These are phyloP conservation scores for Hyalella azteca DNA, from an alignment of 2,888 invertebrate species.

Conservation along the genomic window DNA sequence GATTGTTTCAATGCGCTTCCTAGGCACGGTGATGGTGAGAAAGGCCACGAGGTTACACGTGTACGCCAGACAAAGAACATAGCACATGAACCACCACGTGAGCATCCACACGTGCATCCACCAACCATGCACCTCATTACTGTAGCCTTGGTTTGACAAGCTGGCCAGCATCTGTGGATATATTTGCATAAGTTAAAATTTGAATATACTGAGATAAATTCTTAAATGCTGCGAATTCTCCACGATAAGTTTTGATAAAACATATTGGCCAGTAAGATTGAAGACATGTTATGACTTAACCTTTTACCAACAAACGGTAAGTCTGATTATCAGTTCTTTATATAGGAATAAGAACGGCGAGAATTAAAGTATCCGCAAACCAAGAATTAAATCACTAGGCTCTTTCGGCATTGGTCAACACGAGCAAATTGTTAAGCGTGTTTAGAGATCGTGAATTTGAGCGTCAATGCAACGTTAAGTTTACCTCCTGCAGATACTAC, in stretches of 20 bases:
- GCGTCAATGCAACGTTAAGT: neutral
- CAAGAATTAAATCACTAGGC: too few species aligned
- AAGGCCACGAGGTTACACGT: conserved; percentile 49
- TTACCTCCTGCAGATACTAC: neutral
- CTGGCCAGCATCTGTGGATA: conserved; percentile 42
- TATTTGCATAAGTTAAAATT: neutral
- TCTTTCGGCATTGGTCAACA: too few species aligned
- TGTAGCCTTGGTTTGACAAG: conserved; percentile 10
- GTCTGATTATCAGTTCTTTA: too few species aligned
- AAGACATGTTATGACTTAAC: neutral
- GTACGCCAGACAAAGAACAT: conserved; percentile 45
- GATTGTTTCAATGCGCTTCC: conserved; percentile 48
- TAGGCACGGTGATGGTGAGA: conserved; percentile 46
- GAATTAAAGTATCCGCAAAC: too few species aligned
- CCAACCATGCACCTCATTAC: neutral
- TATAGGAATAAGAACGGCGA: too few species aligned
- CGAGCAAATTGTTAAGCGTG: too few species aligned
- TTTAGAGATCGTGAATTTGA: neutral
- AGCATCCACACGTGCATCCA: conserved; percentile 42
- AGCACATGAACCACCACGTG: conserved; percentile 43
- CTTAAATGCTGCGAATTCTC: too few species aligned
- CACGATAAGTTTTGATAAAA: too few species aligned
- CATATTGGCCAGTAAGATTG: neutral
- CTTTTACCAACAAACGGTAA: neutral
- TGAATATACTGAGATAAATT: neutral